A percentile compares a stretch with the other conserved stretches of the same genome.
Conservation (phyloP, 2,113 vertebrate species). For the Nannospalax galili region DNA sequence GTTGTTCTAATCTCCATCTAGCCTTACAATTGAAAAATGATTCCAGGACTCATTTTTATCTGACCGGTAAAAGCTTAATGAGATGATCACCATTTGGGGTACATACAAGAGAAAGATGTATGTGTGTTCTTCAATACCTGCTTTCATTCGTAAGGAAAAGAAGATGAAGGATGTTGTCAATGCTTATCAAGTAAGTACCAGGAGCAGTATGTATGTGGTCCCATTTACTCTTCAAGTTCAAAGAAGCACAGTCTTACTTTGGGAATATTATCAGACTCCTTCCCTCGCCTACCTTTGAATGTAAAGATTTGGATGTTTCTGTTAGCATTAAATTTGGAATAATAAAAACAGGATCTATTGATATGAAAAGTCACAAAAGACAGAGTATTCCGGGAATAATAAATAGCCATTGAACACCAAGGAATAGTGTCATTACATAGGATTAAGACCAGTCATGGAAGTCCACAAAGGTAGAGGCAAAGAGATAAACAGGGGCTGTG, state of each 20-base stretch:
- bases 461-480: not conserved
- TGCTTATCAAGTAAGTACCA: slow-evolving; percentile 42
- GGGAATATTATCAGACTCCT: not conserved
- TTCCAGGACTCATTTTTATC: slow-evolving; percentile 19
- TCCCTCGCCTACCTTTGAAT: not conserved
- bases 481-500: not conserved
- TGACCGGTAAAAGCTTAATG: slow-evolving; percentile 20
- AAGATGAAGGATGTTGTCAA: not conserved
- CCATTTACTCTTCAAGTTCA: slow-evolving; percentile 20
- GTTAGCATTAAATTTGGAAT: slow-evolving; percentile 25
- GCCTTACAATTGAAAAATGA: slow-evolving; percentile 26
- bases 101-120: not conserved
- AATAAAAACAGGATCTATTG: not conserved
- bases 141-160: slow-evolving; percentile 69
- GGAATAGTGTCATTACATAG: not conserved
- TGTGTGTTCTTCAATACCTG: slow-evolving; percentile 51
- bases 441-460: not conserved
- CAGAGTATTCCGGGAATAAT: too few species aligned
- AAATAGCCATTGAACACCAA: too few species aligned
- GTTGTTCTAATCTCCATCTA: slow-evolving; percentile 7
- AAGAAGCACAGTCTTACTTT: not conserved
- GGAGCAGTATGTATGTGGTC: slow-evolving; percentile 11
- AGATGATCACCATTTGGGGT: slow-evolving; percentile 55
- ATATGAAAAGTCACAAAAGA: not conserved
- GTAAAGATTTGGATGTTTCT: not conserved